Base-by-base conservation (phyloP, 1,140 invertebrate species). In the Ostrea edulis region DNA sequence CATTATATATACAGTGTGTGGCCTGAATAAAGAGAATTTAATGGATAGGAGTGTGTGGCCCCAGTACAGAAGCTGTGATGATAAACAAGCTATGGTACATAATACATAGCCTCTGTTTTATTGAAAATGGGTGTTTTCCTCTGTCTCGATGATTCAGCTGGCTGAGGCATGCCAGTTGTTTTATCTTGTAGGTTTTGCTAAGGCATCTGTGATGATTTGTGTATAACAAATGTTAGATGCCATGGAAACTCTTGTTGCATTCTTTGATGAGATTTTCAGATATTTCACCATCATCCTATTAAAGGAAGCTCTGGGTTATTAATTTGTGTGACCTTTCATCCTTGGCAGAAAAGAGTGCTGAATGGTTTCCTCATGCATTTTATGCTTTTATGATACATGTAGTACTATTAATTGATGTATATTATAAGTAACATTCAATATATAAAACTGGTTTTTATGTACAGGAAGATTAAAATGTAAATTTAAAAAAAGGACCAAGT, bases 231-330 rank as follows among this genome's bases (percentile, higher is more conserved):
- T 77, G 68, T 77, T 77, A 77, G 68, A 25, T 77, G 68, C 68
- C 68, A 77, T 77, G 68, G 68, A 29, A 77, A 77, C 68, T 77
- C 22, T 35, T 77, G 68, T 77, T 77, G 68, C 68, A 77, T 77
- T 14, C 25, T 77, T 35, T 29, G 68, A 77, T 77, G 68, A 77
- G 68, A 35, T 77, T 77, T 25, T 25, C 68, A 77, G 68, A 77
- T 77, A 77, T 29, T 77, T 77, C 68, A 29, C 68, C 68, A 25
- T 77, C 68, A 3, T 77, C 68, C 9, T 35, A 14, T 35, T 77
- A 77, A 77, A 17, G 29, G 68, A 14, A 29, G 68, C 68, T 12
- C 4, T 77, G 29, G 55, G 68, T 29, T 77, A 25, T 77, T 77
- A 77, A 77, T 77, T 77, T 71, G 14, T 25, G 25, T 77, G 68